phyloP scores from a whole-genome alignment of 1,140 invertebrate genomes.

The Temnothorax longispinosus region DNA sequence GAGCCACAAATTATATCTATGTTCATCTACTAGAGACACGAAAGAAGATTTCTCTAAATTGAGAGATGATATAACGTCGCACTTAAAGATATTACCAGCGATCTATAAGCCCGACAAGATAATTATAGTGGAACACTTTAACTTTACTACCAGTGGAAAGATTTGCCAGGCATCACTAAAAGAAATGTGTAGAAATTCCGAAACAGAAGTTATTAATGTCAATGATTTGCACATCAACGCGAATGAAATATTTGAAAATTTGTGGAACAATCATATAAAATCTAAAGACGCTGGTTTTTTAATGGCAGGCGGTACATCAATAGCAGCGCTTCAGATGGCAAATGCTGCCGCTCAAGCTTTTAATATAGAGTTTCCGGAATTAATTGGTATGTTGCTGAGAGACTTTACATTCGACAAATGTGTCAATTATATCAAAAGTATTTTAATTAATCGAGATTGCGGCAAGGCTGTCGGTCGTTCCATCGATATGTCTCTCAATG shows the following conservation, averaged over 20 bases:
- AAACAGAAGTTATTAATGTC: slow-evolving; percentile 30
- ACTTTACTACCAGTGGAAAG: slow-evolving; percentile 79
- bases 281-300: slow-evolving; percentile 82
- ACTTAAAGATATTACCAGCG: slow-evolving; percentile 67
- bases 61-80: slow-evolving; percentile 82
- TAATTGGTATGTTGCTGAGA: slow-evolving; percentile 79
- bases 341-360: slow-evolving; percentile 76
- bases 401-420: slow-evolving; percentile 74
- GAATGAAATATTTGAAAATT: slow-evolving; percentile 72
- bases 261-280: slow-evolving; percentile 80
- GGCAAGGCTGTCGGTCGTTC: background rate
- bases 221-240: slow-evolving; percentile 83
- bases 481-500: background rate
- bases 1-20: slow-evolving; percentile 85
- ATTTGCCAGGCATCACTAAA: slow-evolving; percentile 75
- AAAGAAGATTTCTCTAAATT: slow-evolving; percentile 71
- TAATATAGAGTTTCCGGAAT: slow-evolving; percentile 75
- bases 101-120: slow-evolving; percentile 79
- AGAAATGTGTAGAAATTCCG: slow-evolving; percentile 54
- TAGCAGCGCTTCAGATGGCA: slow-evolving; percentile 83
- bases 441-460: background rate
- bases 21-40: slow-evolving; percentile 76
- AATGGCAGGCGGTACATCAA: slow-evolving; percentile 85
- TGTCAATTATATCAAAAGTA: slow-evolving; percentile 67
- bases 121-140: slow-evolving; percentile 72